A percentile compares a stretch with the other conserved stretches of the same genome.
Evolutionary conservation across 2,113 vertebrate genomes (phyloP).

Genomic region (Gambusia affinis): DNA sequence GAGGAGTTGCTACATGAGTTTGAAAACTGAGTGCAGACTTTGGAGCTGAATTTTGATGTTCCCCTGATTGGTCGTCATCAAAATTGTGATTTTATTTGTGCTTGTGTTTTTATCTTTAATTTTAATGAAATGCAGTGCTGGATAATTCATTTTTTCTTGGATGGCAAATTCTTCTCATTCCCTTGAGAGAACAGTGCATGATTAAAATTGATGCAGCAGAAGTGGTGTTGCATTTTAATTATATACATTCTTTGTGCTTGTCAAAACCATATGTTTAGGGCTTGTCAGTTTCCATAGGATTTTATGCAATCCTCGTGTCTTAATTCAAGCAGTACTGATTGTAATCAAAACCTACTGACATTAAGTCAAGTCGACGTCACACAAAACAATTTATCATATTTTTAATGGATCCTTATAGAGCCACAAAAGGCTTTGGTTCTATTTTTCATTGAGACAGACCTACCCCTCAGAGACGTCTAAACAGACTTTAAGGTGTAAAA

Average conservation of each 20-base stretch:
- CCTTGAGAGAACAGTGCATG: background rate
- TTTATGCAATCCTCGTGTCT: background rate
- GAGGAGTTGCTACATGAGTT: background rate
- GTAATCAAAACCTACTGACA: background rate
- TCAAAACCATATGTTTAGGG: background rate
- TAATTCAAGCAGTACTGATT: background rate
- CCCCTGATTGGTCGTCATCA: background rate
- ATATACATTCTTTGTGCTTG: slow-evolving; percentile 2
- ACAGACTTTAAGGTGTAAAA: slow-evolving; percentile 5
- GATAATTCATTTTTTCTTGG: background rate
- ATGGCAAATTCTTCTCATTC: background rate
- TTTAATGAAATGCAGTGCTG: background rate
- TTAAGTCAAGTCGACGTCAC: background rate
- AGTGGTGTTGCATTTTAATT: background rate
- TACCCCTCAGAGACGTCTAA: background rate
- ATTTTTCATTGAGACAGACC: background rate
- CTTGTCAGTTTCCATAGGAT: slow-evolving; percentile 3
- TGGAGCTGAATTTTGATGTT: background rate
- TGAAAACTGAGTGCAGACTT: background rate
- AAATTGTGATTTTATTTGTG: background rate
- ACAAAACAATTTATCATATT: slow-evolving; percentile 11
- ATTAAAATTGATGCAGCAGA: slow-evolving; percentile 15
- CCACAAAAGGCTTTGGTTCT: background rate
- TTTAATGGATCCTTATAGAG: background rate
- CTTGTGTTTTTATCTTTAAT: background rate